A percentile compares a stretch with the other conserved stretches of the same genome.
Evolutionary conservation across 2,797 vertebrate species (phyloP).

Genomic region (Gastrophryne carolinensis): DNA sequence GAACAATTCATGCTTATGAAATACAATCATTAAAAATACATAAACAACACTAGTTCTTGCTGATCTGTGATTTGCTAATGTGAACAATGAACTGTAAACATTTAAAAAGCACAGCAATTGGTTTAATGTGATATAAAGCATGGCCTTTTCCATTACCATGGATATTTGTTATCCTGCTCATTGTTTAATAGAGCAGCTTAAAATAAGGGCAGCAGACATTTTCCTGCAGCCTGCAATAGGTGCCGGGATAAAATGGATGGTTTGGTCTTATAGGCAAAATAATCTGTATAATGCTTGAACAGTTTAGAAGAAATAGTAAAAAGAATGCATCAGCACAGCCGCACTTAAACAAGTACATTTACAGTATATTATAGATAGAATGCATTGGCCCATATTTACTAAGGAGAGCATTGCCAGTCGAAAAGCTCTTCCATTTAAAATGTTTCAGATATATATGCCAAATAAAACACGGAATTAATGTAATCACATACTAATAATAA

Average conservation of each 20-base stretch:
- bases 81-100: background rate
- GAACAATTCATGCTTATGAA: constrained; percentile 18
- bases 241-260: background rate
- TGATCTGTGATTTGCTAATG: background rate
- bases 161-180: background rate
- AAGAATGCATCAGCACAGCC: too few relatives aligned
- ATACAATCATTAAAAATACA: constrained; percentile 21
- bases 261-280: background rate
- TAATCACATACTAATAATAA: too few relatives aligned
- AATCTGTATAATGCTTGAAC: too few relatives aligned
- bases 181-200: background rate
- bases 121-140: background rate
- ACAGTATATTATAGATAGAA: too few relatives aligned
- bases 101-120: background rate
- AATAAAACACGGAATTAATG: too few relatives aligned
- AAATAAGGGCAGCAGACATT: background rate
- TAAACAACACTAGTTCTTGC: constrained; percentile 23
- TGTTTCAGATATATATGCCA: too few relatives aligned
- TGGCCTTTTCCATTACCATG: background rate
- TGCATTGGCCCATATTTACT: too few relatives aligned
- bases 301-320: too few relatives aligned
- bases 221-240: background rate
- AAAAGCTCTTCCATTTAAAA: too few relatives aligned
- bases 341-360: too few relatives aligned
- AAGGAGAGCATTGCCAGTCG: too few relatives aligned